These are phyloP conservation scores for Pogonocherus hispidulus DNA, from an alignment of 2,888 invertebrate genomes.

Conservation along the genomic window DNA sequence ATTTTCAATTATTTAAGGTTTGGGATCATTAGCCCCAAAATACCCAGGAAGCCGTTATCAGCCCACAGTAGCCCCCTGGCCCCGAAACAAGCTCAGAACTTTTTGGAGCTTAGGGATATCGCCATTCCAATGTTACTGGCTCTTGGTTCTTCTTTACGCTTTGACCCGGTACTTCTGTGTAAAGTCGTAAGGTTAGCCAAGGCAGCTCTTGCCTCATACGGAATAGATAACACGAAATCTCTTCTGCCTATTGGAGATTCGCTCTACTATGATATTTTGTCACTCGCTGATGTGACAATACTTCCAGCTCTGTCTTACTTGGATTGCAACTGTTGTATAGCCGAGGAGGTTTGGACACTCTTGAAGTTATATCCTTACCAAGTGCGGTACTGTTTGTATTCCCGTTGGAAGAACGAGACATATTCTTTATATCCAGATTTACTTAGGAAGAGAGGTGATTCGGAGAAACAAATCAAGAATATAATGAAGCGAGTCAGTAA, in stretches of 20 bases:
- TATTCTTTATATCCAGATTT: conserved; percentile 86
- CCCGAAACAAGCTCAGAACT: conserved; percentile 78
- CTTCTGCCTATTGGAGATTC: conserved; percentile 68
- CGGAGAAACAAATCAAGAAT: conserved; percentile 92
- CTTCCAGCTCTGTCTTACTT: conserved; percentile 92
- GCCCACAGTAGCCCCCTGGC: conserved; percentile 73
- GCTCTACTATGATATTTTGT: conserved; percentile 86
- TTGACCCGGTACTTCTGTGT: conserved; percentile 90
- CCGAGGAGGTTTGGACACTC: conserved; percentile 96
- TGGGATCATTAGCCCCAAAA: conserved; percentile 80
- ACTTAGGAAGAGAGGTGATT: conserved; percentile 86
- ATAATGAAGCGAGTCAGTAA: conserved; percentile 98
- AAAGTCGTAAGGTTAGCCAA: conserved; percentile 79
- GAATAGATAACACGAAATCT: conserved; percentile 58
- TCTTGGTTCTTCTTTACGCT: conserved; percentile 89
- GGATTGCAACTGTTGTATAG: conserved; percentile 95
- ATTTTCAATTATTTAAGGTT: conserved; percentile 71
- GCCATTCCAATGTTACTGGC: conserved; percentile 89
- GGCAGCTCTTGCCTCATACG: conserved; percentile 61
- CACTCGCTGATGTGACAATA: conserved; percentile 88
- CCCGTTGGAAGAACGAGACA: conserved; percentile 96
- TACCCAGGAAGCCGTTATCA: conserved; percentile 73
- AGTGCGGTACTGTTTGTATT: conserved; percentile 86
- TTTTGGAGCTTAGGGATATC: conserved; percentile 79
- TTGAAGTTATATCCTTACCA: conserved; percentile 90